Evolutionary conservation across 2,113 vertebrate species (phyloP).

Genomic region (Carollia perspicillata): DNA sequence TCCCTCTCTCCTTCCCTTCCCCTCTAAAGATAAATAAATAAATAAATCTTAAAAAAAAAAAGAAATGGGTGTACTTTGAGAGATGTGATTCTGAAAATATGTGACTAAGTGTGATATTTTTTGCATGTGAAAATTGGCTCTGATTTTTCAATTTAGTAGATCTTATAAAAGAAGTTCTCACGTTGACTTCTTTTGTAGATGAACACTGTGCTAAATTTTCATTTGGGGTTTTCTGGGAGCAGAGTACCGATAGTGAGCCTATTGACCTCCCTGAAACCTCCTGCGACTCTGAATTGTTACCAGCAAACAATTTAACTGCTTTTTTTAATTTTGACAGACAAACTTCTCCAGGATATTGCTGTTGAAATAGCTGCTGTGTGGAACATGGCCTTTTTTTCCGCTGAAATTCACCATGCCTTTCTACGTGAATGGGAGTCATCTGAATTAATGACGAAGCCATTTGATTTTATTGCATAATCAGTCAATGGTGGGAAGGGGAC

Average conservation of each 20-base stretch:
- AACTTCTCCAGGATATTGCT: neutral
- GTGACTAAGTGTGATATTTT: neutral
- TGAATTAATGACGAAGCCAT: conserved; percentile 33
- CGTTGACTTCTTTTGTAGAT: neutral
- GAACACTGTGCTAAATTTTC: neutral
- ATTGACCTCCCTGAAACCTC: neutral
- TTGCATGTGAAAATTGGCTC: neutral
- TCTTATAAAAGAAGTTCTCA: neutral
- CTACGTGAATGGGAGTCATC: neutral
- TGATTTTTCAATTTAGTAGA: neutral
- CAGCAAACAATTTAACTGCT: neutral
- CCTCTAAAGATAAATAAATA: too few relatives aligned
- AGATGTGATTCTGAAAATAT: neutral
- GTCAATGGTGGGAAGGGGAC: neutral
- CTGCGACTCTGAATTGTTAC: neutral
- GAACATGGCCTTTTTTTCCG: neutral
- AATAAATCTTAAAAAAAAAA: too few relatives aligned
- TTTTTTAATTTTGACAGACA: conserved; percentile 41
- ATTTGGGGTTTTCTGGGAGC: neutral
- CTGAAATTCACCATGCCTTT: conserved; percentile 29
- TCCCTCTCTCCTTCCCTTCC: too few relatives aligned
- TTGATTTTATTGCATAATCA: conserved; percentile 43
- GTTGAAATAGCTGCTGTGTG: neutral
- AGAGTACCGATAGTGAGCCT: neutral
- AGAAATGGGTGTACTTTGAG: neutral